These are phyloP conservation scores for Oxygymnocypris stewartii DNA, from an alignment of 2,113 vertebrate genomes.

Conservation along the genomic window DNA sequence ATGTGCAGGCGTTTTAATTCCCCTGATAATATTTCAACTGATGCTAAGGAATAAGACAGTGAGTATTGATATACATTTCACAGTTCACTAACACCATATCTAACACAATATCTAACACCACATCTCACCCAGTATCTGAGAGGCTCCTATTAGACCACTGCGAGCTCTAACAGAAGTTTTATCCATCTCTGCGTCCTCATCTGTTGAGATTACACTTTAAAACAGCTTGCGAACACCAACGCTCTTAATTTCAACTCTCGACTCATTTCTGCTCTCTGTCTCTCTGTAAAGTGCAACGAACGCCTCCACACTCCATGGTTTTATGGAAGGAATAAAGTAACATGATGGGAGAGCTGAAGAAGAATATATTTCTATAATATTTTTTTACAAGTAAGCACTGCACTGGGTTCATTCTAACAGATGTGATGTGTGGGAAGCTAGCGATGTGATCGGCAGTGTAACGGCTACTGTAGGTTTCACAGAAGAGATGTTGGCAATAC, in stretches of 20 bases:
- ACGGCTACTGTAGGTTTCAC: constrained; percentile 16
- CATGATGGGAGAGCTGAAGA: background rate
- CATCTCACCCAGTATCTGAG: background rate
- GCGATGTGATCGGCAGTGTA: background rate
- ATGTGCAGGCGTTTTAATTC: background rate
- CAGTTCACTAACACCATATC: background rate
- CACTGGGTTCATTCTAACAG: background rate
- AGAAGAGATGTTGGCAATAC: background rate
- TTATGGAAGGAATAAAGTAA: background rate
- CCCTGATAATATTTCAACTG: background rate
- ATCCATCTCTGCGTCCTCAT: constrained; percentile 2
- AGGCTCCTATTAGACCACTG: background rate
- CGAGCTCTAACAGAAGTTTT: background rate
- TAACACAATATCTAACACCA: background rate
- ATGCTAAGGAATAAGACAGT: background rate
- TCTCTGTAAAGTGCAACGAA: constrained; percentile 1
- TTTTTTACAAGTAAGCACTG: background rate
- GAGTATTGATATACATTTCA: background rate
- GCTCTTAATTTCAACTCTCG: constrained; percentile 25
- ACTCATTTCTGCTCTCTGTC: constrained; percentile 29
- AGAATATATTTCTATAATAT: background rate
- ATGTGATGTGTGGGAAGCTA: constrained; percentile 26
- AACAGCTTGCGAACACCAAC: constrained; percentile 6
- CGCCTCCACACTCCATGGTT: constrained; percentile 27
- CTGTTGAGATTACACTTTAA: constrained; percentile 17